These are phyloP conservation scores for Liparis tanakae DNA, from an alignment of 2,797 vertebrate species.

Conservation along the genomic window DNA sequence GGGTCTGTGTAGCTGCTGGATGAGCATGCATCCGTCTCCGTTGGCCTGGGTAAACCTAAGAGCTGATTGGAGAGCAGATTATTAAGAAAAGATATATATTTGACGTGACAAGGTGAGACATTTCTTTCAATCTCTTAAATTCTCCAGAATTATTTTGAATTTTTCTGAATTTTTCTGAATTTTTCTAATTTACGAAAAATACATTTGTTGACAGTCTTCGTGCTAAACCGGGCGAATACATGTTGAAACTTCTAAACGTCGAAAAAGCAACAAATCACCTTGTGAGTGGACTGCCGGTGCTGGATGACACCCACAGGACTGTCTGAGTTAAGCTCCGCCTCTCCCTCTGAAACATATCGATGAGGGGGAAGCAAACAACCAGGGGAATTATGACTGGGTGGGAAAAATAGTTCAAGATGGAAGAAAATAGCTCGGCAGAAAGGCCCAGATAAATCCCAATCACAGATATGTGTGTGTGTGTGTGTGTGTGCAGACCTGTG, in stretches of 20 bases:
- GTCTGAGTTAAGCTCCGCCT: not conserved
- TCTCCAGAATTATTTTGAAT: too few relatives aligned
- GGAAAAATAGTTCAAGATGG: not conserved
- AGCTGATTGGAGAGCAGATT: slow-evolving; percentile 17
- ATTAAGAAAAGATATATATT: too few relatives aligned
- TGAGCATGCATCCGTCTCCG: not conserved
- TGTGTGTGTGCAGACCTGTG: slow-evolving; percentile 31
- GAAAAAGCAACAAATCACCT: slow-evolving; percentile 15
- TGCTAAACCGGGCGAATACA: not conserved
- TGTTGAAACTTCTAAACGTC: not conserved
- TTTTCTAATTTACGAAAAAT: too few relatives aligned
- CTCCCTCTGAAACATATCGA: slow-evolving; percentile 17
- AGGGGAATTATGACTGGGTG: not conserved
- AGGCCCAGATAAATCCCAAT: not conserved
- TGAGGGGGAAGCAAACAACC: not conserved
- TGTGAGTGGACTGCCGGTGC: not conserved
- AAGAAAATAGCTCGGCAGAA: not conserved
- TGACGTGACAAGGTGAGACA: too few relatives aligned
- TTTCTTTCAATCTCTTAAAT: too few relatives aligned
- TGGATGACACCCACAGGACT: not conserved
- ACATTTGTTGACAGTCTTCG: not conserved
- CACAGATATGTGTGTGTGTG: not conserved
- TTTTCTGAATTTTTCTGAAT: too few relatives aligned
- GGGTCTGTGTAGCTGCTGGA: not conserved
- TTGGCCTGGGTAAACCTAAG: not conserved